phyloP scores from a whole-genome alignment of 2,888 invertebrate species.

The Drosophila emarginata region DNA sequence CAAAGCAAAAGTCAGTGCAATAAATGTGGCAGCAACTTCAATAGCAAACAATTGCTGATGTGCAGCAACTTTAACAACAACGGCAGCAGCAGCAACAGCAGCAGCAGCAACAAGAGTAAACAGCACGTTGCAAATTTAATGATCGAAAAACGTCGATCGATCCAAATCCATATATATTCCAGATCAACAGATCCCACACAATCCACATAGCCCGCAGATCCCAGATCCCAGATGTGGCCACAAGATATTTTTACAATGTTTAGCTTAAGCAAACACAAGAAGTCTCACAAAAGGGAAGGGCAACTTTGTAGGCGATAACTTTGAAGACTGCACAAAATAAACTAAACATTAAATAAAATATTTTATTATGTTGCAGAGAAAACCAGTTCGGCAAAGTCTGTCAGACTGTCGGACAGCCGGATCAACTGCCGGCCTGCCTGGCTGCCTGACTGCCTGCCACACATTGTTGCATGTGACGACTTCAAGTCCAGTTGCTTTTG shows the following conservation, averaged over 20 bases:
- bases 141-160: conserved; percentile 63
- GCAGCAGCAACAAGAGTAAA: conserved; percentile 64
- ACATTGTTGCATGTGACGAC: conserved; percentile 64
- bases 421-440: conserved; percentile 27
- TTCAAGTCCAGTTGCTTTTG: conserved; percentile 51
- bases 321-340: conserved; percentile 63
- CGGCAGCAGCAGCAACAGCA: conserved; percentile 26
- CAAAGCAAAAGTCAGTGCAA: conserved; percentile 53
- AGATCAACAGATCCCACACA: conserved; percentile 37
- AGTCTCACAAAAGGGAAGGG: conserved; percentile 30
- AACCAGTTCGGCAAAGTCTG: conserved; percentile 51
- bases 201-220: neutral
- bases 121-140: conserved; percentile 77
- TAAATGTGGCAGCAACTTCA: conserved; percentile 57
- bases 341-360: conserved; percentile 78
- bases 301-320: conserved; percentile 63
- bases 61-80: conserved; percentile 7
- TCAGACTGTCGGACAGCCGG: neutral
- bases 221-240: conserved; percentile 40
- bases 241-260: conserved; percentile 73
- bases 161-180: conserved; percentile 44
- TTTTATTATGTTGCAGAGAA: conserved; percentile 70
- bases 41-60: too few relatives aligned
- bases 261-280: conserved; percentile 72
- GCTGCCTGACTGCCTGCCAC: conserved; percentile 39